Base-by-base conservation (phyloP, 2,888 invertebrate genomes). In the Drosophila melanocephala region DNA sequence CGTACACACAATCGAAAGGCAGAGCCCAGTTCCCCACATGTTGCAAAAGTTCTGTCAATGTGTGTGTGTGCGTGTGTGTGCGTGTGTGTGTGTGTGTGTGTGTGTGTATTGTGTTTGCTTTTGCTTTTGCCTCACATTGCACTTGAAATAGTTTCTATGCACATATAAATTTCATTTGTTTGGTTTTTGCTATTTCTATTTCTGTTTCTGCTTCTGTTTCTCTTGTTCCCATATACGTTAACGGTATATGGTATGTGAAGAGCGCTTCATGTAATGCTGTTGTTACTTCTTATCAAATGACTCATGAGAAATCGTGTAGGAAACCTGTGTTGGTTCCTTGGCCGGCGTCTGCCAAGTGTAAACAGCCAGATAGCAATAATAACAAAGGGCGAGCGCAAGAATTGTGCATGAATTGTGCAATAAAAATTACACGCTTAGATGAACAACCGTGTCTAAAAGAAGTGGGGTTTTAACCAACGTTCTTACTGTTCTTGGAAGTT, bases 231-330 rank as follows among this genome's bases (percentile, higher is more conserved):
- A 58, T 35, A 5, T 19, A 19, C 16, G 26, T 10, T 37, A 47
- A 28, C 35, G 35, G 0, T 19, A 68, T 39, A 44, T n/a, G 44
- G 52, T 67, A 52, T 57, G 59, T 14, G 57, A 69, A 63, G 57
- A 63, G 44, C 42, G 59, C 60, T 55, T 5, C 55, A n/a, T 14
- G 14, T 42, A 39, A 5, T 37, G 72, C 78, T 84, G 80, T 80
- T 80, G 78, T 74, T 44, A 60, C 73, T 73, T 76, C 90, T 87
- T 87, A 87, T 87, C 87, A 89, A 72, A 77, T 84, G 87, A 83
- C 62, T 87, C 83, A 89, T 76, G 71, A 75, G 71, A 75, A 63
- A 56, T 37, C 26, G 61, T 59, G n/a, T 52, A 44, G 60, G 12
- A 42, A 35, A 39, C 39, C 39, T 66, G 10, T 52, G 63, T 60